Evolutionary conservation across 2,797 vertebrate species (phyloP).

Genomic region (Pipistrellus kuhlii): DNA sequence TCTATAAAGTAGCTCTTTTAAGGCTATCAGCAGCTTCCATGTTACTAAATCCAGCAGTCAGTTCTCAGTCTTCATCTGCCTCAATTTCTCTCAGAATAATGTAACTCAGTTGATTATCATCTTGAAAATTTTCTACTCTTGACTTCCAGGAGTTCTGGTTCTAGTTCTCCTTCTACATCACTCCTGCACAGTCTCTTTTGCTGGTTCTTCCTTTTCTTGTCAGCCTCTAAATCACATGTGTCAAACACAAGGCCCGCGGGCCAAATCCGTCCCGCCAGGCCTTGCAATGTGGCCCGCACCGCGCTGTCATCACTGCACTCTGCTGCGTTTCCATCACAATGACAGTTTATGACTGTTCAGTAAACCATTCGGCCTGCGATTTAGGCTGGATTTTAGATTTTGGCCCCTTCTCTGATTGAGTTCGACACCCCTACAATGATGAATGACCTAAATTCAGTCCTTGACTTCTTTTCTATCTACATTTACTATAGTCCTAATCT

Average conservation of each 20-base stretch:
- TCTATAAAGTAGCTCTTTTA: neutral
- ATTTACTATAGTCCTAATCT: neutral
- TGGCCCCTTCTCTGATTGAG: too few species aligned
- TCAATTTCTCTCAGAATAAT: neutral
- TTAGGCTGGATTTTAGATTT: too few species aligned
- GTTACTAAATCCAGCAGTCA: neutral
- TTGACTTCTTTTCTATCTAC: neutral
- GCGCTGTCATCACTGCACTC: too few species aligned
- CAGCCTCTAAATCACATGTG: neutral
- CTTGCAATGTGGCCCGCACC: too few species aligned
- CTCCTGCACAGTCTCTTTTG: slow-evolving; percentile 12
- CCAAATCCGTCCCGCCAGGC: too few species aligned
- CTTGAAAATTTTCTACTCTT: neutral
- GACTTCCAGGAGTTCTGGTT: neutral
- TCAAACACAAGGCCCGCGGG: too few species aligned
- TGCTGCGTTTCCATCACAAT: too few species aligned
- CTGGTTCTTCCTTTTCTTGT: slow-evolving; percentile 16
- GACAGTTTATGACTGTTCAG: too few species aligned
- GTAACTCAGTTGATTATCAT: neutral
- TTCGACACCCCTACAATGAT: too few species aligned
- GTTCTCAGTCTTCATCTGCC: neutral
- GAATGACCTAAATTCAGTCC: neutral
- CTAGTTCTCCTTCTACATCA: neutral
- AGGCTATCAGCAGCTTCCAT: neutral
- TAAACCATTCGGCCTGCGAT: too few species aligned